Conservation (phyloP, 2,113 vertebrate genomes). For the Amphiprion ocellaris region DNA sequence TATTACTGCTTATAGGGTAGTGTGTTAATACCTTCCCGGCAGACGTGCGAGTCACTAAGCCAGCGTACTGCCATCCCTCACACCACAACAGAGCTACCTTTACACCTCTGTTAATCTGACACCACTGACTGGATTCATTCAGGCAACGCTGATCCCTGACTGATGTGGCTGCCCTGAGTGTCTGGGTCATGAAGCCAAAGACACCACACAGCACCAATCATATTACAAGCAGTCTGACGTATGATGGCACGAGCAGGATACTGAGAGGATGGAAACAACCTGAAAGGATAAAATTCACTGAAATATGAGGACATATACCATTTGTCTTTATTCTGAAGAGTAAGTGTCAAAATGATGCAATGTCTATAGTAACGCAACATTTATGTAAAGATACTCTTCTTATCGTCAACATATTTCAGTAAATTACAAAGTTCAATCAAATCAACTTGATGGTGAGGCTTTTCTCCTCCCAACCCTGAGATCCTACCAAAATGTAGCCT, state of each 20-base stretch:
- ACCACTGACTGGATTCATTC: constrained; percentile 58
- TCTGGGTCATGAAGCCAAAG: constrained; percentile 50
- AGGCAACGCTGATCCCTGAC: constrained; percentile 54
- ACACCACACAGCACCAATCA: constrained; percentile 4
- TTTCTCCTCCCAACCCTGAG: background rate
- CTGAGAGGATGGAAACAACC: background rate
- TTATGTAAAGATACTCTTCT: too few relatives aligned
- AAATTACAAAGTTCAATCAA: background rate
- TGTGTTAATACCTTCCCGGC: constrained; percentile 45
- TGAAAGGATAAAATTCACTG: background rate
- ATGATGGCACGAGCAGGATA: background rate
- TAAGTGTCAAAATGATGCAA: too few relatives aligned
- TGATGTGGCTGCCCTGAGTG: constrained; percentile 36
- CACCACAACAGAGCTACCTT: constrained; percentile 26
- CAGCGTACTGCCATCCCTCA: constrained; percentile 10
- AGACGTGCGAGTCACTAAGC: constrained; percentile 38
- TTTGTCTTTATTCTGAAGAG: background rate
- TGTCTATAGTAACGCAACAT: too few relatives aligned
- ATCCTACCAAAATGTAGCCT: background rate
- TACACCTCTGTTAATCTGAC: constrained; percentile 59
- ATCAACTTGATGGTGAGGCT: background rate
- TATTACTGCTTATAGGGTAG: constrained; percentile 40
- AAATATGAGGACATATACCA: background rate
- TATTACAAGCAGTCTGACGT: constrained; percentile 20
- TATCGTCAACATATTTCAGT: background rate